Percentiles rank a stretch among this genome's conserved stretches.
phyloP scores from a whole-genome alignment of 2,113 vertebrate genomes.

The Brienomyrus brachyistius region DNA sequence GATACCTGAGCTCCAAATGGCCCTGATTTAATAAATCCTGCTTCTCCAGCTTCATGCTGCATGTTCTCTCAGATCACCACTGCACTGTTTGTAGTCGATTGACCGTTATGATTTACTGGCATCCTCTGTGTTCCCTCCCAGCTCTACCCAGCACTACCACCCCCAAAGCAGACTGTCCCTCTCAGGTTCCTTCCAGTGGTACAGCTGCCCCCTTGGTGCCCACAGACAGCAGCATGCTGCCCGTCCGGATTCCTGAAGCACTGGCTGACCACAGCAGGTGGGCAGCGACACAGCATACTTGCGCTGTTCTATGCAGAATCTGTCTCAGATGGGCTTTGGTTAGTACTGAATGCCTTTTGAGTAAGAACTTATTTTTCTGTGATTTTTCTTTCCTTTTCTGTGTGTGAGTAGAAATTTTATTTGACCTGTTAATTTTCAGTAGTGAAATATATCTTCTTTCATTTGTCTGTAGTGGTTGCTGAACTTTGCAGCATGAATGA shows the following conservation, averaged over 20 bases:
- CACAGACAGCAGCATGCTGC: conserved; percentile 42
- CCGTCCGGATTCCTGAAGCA: conserved; percentile 46
- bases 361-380: not conserved
- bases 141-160: conserved; percentile 55
- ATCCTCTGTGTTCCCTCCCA: conserved; percentile 40
- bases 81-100: not conserved
- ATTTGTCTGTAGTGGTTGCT: not conserved
- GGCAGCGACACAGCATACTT: not conserved
- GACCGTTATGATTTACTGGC: not conserved
- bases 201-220: conserved; percentile 58
- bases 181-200: conserved; percentile 55
- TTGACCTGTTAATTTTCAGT: not conserved
- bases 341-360: not conserved
- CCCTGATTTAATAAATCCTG: not conserved
- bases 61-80: not conserved
- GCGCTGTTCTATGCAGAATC: not conserved
- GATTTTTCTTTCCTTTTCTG: not conserved
- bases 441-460: not conserved
- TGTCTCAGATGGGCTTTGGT: not conserved
- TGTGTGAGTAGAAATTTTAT: not conserved
- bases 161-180: conserved; percentile 63
- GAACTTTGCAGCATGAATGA: not conserved
- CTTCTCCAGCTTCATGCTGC: not conserved
- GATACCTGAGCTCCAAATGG: not conserved
- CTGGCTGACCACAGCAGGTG: conserved; percentile 84